phyloP scores from a whole-genome alignment of 2,888 invertebrate species.

The Sceliomorpha sp. region DNA sequence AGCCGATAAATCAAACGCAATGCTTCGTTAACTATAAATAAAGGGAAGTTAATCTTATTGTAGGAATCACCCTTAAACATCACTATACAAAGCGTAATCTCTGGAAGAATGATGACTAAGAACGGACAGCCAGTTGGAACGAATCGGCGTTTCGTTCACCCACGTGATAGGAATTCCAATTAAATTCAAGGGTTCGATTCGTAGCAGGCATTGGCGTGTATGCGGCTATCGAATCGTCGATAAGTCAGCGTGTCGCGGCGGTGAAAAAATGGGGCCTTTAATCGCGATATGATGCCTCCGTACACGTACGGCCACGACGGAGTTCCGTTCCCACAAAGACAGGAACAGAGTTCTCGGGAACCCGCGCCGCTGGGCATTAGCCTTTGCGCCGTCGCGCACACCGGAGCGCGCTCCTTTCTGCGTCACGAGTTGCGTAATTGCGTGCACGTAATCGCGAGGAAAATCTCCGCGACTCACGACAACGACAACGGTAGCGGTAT shows the following conservation, averaged over 20 bases:
- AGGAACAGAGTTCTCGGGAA: conserved; percentile 30
- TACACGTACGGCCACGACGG: conserved; percentile 36
- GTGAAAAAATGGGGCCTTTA: conserved; percentile 58
- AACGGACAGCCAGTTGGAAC: conserved; percentile 10
- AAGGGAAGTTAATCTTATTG: too few species aligned
- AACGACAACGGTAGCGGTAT: conserved; percentile 28
- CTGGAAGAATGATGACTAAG: too few species aligned
- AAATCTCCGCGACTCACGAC: conserved; percentile 55
- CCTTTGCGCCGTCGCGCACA: conserved; percentile 7
- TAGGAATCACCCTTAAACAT: too few species aligned
- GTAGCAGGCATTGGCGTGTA: conserved; percentile 38
- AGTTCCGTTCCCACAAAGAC: conserved; percentile 54
- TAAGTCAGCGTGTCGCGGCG: conserved; percentile 62
- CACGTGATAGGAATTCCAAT: conserved; percentile 53
- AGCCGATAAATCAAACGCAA: too few species aligned
- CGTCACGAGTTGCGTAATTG: conserved; percentile 60
- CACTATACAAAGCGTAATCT: too few species aligned
- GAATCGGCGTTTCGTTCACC: conserved; percentile 36
- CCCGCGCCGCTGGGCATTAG: conserved; percentile 13
- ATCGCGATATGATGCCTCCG: conserved; percentile 63
- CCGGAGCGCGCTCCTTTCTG: conserved; percentile 27
- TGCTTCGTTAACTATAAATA: too few species aligned
- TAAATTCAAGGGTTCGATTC: conserved; percentile 43
- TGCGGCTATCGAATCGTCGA: conserved; percentile 61
- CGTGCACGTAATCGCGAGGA: conserved; percentile 59